phyloP scores from a whole-genome alignment of 1,140 invertebrate species.

The Sipha flava region DNA sequence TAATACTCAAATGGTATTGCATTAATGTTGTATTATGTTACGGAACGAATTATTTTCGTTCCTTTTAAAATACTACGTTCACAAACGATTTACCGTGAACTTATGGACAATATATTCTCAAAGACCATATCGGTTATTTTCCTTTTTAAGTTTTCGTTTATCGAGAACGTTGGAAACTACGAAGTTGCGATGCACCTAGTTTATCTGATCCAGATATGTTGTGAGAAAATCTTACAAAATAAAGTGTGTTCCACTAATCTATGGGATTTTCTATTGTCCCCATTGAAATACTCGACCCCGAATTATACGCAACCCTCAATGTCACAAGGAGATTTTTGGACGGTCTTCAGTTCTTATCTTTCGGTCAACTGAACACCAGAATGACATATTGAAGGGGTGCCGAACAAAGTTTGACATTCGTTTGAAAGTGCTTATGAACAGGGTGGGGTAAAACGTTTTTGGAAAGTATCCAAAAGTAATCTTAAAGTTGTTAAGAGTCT shows the following conservation, averaged over 20 bases:
- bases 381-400: constrained; percentile 13
- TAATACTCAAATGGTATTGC: too few species aligned
- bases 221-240: not conserved
- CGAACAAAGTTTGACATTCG: constrained; percentile 5
- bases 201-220: not conserved
- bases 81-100: too few species aligned
- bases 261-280: not conserved
- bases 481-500: not conserved
- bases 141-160: not conserved
- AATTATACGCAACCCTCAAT: not conserved
- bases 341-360: constrained; percentile 7
- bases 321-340: not conserved
- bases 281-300: not conserved
- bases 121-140: too few species aligned
- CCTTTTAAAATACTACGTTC: too few species aligned
- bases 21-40: too few species aligned
- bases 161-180: not conserved
- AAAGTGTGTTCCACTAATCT: constrained; percentile 1
- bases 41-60: too few species aligned
- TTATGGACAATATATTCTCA: too few species aligned
- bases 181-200: not conserved
- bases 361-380: constrained; percentile 22
- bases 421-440: constrained; percentile 1
- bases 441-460: not conserved
- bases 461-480: not conserved